Conservation (phyloP, 2,888 invertebrate species). For the Cabera pusaria region DNA sequence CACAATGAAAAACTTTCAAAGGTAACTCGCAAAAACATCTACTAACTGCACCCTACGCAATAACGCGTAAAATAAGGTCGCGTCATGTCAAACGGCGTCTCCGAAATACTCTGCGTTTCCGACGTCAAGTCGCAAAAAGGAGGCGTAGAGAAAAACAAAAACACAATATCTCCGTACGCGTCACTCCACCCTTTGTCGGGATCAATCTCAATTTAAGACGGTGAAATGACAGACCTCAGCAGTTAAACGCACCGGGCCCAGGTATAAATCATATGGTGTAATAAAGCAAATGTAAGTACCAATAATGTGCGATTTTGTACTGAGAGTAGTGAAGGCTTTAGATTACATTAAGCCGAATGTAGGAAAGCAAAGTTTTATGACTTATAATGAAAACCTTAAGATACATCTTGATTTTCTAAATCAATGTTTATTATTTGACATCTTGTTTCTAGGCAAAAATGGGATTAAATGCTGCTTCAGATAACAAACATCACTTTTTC, state of each 20-base stretch:
- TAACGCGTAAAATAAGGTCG: constrained; percentile 37
- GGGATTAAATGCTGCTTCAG: too few species aligned
- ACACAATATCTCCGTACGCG: constrained; percentile 54
- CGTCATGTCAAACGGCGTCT: constrained; percentile 36
- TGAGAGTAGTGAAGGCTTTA: constrained; percentile 5
- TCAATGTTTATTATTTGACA: too few species aligned
- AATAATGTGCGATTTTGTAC: constrained; percentile 54
- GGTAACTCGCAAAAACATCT: constrained; percentile 9
- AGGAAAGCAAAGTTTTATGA: too few species aligned
- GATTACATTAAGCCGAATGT: constrained; percentile 10
- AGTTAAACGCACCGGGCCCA: constrained; percentile 79
- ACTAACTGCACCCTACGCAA: constrained; percentile 26
- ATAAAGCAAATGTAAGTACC: constrained; percentile 77
- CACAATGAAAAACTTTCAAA: background rate
- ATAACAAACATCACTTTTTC: too few species aligned
- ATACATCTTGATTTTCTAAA: too few species aligned
- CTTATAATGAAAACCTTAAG: too few species aligned
- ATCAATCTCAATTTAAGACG: constrained; percentile 82
- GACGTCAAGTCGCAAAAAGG: constrained; percentile 40
- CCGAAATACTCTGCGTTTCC: constrained; percentile 39
- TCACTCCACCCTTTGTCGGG: constrained; percentile 61
- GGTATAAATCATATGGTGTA: constrained; percentile 77
- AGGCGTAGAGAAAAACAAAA: constrained; percentile 56
- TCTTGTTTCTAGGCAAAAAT: too few species aligned
- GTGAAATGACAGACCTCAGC: constrained; percentile 78